Evolutionary conservation across 2,888 invertebrate genomes (phyloP).

Genomic region (Drosophila greeni): DNA sequence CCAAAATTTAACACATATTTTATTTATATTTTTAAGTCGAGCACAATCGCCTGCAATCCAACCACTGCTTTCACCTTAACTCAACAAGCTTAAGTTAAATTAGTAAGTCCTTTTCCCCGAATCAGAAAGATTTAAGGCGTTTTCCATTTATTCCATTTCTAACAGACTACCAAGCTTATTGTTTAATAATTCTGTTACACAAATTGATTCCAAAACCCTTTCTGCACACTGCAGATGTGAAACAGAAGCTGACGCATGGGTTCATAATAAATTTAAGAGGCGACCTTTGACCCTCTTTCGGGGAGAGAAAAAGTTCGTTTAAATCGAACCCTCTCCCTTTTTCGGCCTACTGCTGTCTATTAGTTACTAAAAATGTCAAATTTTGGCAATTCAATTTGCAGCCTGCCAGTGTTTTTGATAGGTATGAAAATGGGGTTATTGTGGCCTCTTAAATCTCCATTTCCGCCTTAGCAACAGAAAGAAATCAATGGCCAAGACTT

Average conservation of each 20-base stretch:
- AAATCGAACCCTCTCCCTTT: not conserved
- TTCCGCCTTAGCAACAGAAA: not conserved
- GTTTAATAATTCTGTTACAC: conserved; percentile 5
- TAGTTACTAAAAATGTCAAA: conserved; percentile 2
- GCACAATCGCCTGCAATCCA: not conserved
- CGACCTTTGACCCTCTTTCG: conserved; percentile 3
- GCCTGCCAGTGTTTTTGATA: conserved; percentile 10
- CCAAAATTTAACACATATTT: not conserved
- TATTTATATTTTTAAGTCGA: not conserved
- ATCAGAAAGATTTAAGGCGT: not conserved
- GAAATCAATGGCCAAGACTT: not conserved
- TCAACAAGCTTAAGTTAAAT: conserved; percentile 3
- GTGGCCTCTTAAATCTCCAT: not conserved
- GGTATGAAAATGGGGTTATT: not conserved
- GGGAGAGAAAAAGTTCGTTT: not conserved
- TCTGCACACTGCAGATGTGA: conserved; percentile 7
- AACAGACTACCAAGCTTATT: not conserved
- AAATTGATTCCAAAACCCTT: conserved; percentile 17
- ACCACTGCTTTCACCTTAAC: not conserved
- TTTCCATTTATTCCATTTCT: not conserved
- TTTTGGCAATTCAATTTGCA: conserved; percentile 20
- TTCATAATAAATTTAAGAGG: conserved; percentile 20
- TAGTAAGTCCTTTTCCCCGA: not conserved
- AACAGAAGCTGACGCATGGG: conserved; percentile 1
- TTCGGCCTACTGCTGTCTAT: conserved; percentile 4